A percentile compares a stretch with the other conserved stretches of the same genome.
Conservation (phyloP, 2,113 vertebrate species). For the Apodemus sylvaticus region DNA sequence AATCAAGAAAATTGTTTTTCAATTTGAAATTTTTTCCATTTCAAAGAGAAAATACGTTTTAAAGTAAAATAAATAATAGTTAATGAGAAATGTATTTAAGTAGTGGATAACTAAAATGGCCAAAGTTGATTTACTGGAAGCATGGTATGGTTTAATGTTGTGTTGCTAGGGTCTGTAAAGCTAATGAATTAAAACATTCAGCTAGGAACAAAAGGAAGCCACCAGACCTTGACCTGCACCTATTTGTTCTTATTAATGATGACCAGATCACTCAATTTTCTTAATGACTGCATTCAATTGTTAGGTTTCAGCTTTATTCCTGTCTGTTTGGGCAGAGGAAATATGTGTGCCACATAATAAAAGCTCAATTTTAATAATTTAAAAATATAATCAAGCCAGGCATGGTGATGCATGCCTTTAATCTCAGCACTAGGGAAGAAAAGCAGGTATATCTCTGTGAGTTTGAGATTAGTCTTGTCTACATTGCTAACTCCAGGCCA, state of each 20-base stretch:
- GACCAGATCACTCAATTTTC: neutral
- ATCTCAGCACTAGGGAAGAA: neutral
- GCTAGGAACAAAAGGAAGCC: neutral
- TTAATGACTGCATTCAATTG: neutral
- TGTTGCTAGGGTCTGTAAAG: neutral
- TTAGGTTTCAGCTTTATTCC: neutral
- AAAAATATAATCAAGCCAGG: neutral
- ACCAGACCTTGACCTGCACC: too few relatives aligned
- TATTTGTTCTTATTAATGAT: neutral
- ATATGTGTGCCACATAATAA: neutral
- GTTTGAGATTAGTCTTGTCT: neutral
- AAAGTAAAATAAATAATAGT: neutral
- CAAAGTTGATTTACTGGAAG: neutral
- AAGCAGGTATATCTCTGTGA: neutral
- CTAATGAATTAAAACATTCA: neutral
- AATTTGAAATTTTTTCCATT: neutral
- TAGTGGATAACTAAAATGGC: neutral
- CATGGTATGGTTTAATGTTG: neutral
- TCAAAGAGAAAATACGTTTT: constrained; percentile 18
- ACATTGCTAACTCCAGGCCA: neutral
- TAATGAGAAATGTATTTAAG: neutral
- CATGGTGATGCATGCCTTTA: neutral
- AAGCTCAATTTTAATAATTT: neutral
- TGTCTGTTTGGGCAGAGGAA: neutral
- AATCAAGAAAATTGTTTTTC: neutral